Percentiles rank a stretch among this genome's conserved stretches.
Evolutionary conservation across 2,113 vertebrate genomes (phyloP).

Genomic region (Bubo scandiacus): DNA sequence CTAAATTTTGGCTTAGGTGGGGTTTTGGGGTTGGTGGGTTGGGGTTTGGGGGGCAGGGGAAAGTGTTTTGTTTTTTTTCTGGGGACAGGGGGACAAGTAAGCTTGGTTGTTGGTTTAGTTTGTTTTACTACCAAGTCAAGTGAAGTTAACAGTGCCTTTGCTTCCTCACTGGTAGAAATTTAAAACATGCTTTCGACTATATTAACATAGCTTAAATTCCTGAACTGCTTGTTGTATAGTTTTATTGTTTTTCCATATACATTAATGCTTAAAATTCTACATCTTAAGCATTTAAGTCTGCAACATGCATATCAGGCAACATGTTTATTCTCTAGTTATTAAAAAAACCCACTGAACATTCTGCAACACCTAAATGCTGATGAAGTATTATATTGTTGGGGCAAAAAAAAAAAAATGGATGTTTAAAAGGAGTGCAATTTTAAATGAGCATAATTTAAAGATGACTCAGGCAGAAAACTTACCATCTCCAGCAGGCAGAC

Average conservation of each 20-base stretch:
- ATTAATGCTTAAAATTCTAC: not conserved
- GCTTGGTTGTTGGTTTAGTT: not conserved
- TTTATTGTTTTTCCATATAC: not conserved
- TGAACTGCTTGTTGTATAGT: not conserved
- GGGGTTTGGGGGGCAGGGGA: not conserved
- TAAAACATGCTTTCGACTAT: not conserved
- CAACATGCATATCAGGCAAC: not conserved
- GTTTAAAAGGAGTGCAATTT: not conserved
- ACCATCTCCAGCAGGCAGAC: conserved; percentile 86
- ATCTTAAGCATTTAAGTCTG: not conserved
- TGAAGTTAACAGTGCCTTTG: not conserved
- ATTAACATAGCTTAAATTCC: not conserved
- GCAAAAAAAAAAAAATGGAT: too few relatives aligned
- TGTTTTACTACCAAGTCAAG: not conserved
- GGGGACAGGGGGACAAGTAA: not conserved
- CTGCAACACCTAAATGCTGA: not conserved
- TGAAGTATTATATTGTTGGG: not conserved
- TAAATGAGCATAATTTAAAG: not conserved
- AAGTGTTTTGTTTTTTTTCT: not conserved
- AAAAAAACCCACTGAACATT: not conserved
- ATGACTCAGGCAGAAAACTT: conserved; percentile 47
- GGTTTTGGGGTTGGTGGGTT: too few relatives aligned
- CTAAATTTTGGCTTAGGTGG: not conserved
- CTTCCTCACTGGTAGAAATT: not conserved
- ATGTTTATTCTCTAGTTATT: not conserved